These are phyloP conservation scores for Ctenochaetus hawaiiensis DNA, from an alignment of 2,797 vertebrate genomes.

Conservation along the genomic window DNA sequence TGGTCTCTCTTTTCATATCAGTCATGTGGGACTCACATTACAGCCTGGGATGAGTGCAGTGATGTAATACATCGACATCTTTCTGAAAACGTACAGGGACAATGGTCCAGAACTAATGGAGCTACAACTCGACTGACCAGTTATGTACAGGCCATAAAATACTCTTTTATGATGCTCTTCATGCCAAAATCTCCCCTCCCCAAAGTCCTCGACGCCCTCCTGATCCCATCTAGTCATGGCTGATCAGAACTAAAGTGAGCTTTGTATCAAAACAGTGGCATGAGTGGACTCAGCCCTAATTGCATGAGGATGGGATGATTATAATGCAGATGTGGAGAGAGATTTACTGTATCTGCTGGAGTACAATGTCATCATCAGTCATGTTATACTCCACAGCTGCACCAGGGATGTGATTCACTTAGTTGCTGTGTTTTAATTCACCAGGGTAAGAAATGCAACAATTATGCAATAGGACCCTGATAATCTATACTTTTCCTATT, in stretches of 20 bases:
- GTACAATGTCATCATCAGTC: conserved; percentile 19
- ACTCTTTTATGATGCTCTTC: conserved; percentile 1
- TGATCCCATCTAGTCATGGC: conserved; percentile 35
- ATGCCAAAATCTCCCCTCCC: not conserved
- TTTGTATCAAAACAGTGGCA: conserved; percentile 46
- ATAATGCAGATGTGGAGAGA: conserved; percentile 18
- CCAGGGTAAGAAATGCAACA: not conserved
- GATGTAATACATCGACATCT: conserved; percentile 69
- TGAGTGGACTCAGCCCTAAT: conserved; percentile 48
- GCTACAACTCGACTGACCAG: conserved; percentile 66
- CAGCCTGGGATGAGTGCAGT: conserved; percentile 43
- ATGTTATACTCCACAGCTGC: conserved; percentile 18
- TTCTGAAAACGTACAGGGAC: conserved; percentile 56
- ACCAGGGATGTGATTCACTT: not conserved
- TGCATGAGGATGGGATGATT: conserved; percentile 32
- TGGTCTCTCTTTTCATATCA: conserved; percentile 19
- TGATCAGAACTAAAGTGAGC: conserved; percentile 51
- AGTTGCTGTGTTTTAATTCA: not conserved
- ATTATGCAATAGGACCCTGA: not conserved
- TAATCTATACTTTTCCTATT: not conserved
- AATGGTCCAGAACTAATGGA: conserved; percentile 65
- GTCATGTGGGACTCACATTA: conserved; percentile 28
- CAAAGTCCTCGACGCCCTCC: conserved; percentile 23
- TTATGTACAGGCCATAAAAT: conserved; percentile 49
- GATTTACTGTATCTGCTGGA: conserved; percentile 29